Conservation (phyloP, 92 coral and sea anemone species). For the Phenganax marumi region DNA sequence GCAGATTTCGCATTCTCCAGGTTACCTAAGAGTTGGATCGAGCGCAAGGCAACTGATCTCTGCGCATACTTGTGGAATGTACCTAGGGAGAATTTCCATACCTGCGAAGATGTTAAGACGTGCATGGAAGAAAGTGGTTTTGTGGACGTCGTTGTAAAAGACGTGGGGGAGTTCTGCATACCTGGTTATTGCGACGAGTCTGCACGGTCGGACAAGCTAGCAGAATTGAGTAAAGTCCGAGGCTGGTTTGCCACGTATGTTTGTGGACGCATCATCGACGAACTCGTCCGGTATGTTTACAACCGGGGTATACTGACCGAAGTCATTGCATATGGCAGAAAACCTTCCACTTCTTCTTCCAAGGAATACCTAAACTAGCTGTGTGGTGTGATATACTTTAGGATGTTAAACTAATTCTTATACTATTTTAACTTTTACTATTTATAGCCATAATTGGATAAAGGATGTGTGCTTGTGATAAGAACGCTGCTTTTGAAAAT, state of each 20-base stretch:
- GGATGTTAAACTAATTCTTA: too few species aligned
- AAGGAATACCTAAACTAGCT: too few species aligned
- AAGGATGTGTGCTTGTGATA: too few species aligned
- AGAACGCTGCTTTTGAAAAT: too few species aligned
- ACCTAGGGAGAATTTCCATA: constrained; percentile 4
- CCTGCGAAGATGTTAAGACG: constrained; percentile 15
- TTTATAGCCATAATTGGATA: too few species aligned
- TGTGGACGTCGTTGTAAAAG: constrained; percentile 37
- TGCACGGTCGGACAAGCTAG: constrained; percentile 33
- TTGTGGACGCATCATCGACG: constrained; percentile 52
- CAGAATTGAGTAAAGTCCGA: constrained; percentile 55
- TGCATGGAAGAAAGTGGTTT: constrained; percentile 31
- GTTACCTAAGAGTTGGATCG: constrained; percentile 22
- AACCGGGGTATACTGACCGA: constrained; percentile 8
- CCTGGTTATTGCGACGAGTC: constrained; percentile 49
- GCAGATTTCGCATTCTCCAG: constrained; percentile 36
- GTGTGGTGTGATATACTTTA: too few species aligned
- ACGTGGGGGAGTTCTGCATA: constrained; percentile 51
- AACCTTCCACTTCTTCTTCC: neutral
- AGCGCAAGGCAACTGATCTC: neutral
- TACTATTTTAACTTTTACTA: too few species aligned
- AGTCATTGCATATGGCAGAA: constrained; percentile 26
- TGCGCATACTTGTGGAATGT: constrained; percentile 45
- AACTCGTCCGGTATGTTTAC: constrained; percentile 11
- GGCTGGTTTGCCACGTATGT: constrained; percentile 51